Percentiles rank a stretch among this genome's conserved stretches.
phyloP scores from a whole-genome alignment of 2,888 invertebrate genomes.

The Pristionchus arcanus region DNA sequence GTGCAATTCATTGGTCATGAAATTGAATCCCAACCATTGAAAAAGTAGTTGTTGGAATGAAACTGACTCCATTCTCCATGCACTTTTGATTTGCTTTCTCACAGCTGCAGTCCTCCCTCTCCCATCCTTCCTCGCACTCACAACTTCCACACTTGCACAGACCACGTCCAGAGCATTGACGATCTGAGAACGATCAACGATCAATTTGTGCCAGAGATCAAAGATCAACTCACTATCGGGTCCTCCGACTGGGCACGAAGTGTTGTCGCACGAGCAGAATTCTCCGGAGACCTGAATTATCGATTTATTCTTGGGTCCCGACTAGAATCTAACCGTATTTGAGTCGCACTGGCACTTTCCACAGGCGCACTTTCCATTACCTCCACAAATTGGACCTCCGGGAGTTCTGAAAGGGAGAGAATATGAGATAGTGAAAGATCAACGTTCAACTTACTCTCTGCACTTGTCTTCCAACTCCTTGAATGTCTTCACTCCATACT shows the following conservation, averaged over 20 bases:
- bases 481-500: constrained; percentile 64
- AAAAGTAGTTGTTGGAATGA: background rate
- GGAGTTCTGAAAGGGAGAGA: constrained; percentile 54
- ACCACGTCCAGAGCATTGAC: constrained; percentile 67
- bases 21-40: background rate
- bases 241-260: constrained; percentile 64
- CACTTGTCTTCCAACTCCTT: constrained; percentile 65
- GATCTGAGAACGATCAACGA: constrained; percentile 49
- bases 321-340: background rate
- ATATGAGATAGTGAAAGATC: constrained; percentile 32
- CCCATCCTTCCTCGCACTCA: constrained; percentile 67
- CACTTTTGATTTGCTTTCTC: constrained; percentile 62
- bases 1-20: background rate
- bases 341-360: constrained; percentile 73
- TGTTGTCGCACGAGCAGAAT: constrained; percentile 73
- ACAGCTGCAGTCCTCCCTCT: constrained; percentile 68
- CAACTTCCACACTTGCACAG: constrained; percentile 71
- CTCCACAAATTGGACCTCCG: constrained; percentile 63
- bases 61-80: constrained; percentile 67
- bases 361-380: constrained; percentile 55
- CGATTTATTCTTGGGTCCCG: background rate
- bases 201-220: constrained; percentile 44
- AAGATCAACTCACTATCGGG: constrained; percentile 60
- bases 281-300: constrained; percentile 63
- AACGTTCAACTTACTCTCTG: constrained; percentile 60